A percentile compares a stretch with the other conserved stretches of the same genome.
Evolutionary conservation across 92 coral and sea anemone genomes (phyloP).

Genomic region (Micromussa lordhowensis): DNA sequence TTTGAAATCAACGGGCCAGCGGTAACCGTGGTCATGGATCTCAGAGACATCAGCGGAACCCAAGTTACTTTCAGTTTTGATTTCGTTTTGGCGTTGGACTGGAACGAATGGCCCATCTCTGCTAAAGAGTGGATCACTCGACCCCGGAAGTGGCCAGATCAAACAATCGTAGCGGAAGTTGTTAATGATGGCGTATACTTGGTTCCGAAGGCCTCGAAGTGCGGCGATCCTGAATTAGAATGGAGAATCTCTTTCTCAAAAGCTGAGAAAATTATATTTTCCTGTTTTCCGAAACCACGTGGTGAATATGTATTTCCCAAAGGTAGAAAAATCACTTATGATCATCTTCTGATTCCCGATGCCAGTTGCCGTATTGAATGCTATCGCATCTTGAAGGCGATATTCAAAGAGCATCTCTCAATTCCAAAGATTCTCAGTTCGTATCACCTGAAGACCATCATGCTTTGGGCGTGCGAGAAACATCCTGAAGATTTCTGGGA

Average conservation of each 20-base stretch:
- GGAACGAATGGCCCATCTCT: conserved; percentile 46
- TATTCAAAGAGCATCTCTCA: conserved; percentile 22
- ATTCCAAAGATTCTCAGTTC: conserved; percentile 35
- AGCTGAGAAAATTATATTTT: conserved; percentile 46
- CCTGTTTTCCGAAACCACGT: conserved; percentile 24
- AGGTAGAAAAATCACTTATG: conserved; percentile 21
- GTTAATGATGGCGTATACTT: conserved; percentile 27
- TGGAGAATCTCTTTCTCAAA: conserved; percentile 69
- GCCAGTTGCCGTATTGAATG: conserved; percentile 28
- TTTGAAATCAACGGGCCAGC: conserved; percentile 36
- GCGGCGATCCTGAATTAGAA: conserved; percentile 47
- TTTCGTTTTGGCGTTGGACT: conserved; percentile 55
- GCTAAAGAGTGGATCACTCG: conserved; percentile 40
- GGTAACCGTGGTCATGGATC: conserved; percentile 27
- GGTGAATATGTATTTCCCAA: background rate
- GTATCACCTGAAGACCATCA: conserved; percentile 60
- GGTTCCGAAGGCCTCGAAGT: conserved; percentile 50
- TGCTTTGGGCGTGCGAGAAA: conserved; percentile 60
- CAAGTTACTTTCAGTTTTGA: conserved; percentile 33
- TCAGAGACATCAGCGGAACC: conserved; percentile 18
- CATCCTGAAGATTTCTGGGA: conserved; percentile 37
- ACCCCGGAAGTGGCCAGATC: conserved; percentile 46
- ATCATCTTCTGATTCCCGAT: conserved; percentile 17
- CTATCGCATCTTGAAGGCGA: conserved; percentile 44
- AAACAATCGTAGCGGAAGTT: conserved; percentile 12